Conservation (phyloP, 2,888 invertebrate species). For the Sphecodes monilicornis region DNA sequence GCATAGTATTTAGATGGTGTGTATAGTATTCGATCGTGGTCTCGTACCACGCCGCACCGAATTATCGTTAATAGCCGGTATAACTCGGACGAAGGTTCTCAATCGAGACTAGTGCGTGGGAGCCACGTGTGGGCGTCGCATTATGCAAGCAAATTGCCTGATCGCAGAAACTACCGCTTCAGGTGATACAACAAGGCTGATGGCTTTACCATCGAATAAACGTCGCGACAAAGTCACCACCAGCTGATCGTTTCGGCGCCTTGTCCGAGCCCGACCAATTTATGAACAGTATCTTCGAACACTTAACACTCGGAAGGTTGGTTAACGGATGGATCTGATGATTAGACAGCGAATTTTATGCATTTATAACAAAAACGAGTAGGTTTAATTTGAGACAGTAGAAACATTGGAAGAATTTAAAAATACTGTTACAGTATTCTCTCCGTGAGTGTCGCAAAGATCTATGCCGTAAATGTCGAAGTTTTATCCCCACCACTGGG, state of each 20-base stretch:
- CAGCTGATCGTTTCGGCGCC: slow-evolving; percentile 10
- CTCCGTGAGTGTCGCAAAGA: too few relatives aligned
- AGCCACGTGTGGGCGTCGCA: slow-evolving; percentile 68
- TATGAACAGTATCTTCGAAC: not conserved
- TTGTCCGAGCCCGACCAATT: not conserved
- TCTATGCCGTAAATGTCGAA: too few relatives aligned
- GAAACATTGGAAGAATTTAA: too few relatives aligned
- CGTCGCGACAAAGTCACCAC: slow-evolving; percentile 47
- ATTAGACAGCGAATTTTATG: too few relatives aligned
- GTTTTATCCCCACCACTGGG: too few relatives aligned
- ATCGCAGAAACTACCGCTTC: slow-evolving; percentile 72
- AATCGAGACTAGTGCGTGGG: slow-evolving; percentile 61
- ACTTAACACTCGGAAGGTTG: not conserved
- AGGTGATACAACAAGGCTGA: slow-evolving; percentile 63
- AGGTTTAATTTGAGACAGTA: too few relatives aligned
- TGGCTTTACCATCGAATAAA: slow-evolving; percentile 61
- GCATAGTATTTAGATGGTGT: slow-evolving; percentile 47
- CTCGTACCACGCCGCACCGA: slow-evolving; percentile 59
- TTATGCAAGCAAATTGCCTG: slow-evolving; percentile 73
- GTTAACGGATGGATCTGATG: too few relatives aligned
- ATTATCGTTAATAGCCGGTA: slow-evolving; percentile 69
- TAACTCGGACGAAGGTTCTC: slow-evolving; percentile 68
- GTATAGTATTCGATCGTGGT: slow-evolving; percentile 56
- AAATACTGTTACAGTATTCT: too few relatives aligned
- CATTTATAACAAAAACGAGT: too few relatives aligned